These are phyloP conservation scores for Agrotis ipsilon DNA, from an alignment of 2,888 invertebrate genomes.

Conservation along the genomic window DNA sequence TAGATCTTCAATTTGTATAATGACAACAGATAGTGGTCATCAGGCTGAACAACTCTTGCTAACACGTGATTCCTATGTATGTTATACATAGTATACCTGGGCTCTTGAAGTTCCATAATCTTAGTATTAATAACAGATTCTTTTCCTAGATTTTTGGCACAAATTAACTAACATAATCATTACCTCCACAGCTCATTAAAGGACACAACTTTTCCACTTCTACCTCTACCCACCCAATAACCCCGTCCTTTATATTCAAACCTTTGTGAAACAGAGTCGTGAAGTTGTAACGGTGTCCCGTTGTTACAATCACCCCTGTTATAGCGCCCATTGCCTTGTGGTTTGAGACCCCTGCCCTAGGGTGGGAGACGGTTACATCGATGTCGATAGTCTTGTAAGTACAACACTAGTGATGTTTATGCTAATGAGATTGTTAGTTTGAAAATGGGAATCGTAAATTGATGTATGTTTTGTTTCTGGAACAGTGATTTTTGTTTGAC, in stretches of 20 bases:
- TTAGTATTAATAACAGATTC: too few relatives aligned
- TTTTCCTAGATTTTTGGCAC: too few relatives aligned
- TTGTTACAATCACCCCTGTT: slow-evolving; percentile 42
- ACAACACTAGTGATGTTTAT: slow-evolving; percentile 3
- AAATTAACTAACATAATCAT: background rate
- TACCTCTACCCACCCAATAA: slow-evolving; percentile 9
- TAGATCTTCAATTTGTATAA: too few relatives aligned
- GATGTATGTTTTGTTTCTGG: background rate
- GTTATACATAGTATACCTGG: too few relatives aligned
- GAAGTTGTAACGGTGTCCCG: slow-evolving; percentile 39
- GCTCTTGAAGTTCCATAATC: too few relatives aligned
- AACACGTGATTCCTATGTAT: too few relatives aligned
- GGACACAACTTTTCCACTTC: background rate
- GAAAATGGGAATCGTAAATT: background rate
- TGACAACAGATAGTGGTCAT: too few relatives aligned
- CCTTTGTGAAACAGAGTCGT: slow-evolving; percentile 37
- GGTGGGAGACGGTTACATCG: slow-evolving; percentile 8
- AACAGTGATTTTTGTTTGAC: too few relatives aligned
- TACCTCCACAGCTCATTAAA: background rate
- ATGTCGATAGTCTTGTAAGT: slow-evolving; percentile 26
- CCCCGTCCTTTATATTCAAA: slow-evolving; percentile 44
- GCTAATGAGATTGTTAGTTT: background rate
- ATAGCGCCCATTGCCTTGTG: slow-evolving; percentile 44
- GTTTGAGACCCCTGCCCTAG: slow-evolving; percentile 33
- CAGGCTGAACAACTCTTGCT: too few relatives aligned